phyloP scores from a whole-genome alignment of 2,113 vertebrate species.

The Ptilonorhynchus violaceus region DNA sequence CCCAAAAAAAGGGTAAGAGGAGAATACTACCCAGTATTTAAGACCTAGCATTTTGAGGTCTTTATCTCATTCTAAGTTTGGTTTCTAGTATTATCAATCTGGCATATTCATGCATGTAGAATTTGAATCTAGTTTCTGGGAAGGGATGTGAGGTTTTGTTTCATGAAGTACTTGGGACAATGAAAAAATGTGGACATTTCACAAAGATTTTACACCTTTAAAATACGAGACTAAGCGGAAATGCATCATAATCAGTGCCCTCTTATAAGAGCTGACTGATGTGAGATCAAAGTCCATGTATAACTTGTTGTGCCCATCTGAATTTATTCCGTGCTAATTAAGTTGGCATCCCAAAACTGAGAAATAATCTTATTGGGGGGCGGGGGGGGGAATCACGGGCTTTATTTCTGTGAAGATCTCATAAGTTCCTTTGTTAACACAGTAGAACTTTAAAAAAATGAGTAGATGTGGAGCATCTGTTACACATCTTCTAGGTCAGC shows the following conservation, averaged over 20 bases:
- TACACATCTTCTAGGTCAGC: conserved; percentile 44
- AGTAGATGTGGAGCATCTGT: conserved; percentile 36
- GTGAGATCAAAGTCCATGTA: neutral
- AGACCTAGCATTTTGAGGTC: neutral
- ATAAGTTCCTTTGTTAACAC: neutral
- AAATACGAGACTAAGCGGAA: neutral
- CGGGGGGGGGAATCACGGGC: rapidly evolving
- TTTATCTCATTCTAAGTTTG: neutral
- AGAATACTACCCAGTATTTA: neutral
- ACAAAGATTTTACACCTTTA: neutral
- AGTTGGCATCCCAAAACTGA: neutral
- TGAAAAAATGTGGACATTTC: neutral
- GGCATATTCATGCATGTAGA: neutral
- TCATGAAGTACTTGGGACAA: neutral
- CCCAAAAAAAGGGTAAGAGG: neutral
- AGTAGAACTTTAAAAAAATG: neutral
- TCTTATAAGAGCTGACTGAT: neutral
- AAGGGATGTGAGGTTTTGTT: neutral
- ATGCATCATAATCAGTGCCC: neutral
- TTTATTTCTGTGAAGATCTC: neutral
- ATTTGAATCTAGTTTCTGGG: neutral
- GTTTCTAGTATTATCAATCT: neutral
- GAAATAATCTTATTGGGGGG: neutral
- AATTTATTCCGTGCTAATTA: neutral
- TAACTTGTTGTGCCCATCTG: neutral